Conservation (phyloP, 2,797 vertebrate genomes). For the Intellagama lesueurii region DNA sequence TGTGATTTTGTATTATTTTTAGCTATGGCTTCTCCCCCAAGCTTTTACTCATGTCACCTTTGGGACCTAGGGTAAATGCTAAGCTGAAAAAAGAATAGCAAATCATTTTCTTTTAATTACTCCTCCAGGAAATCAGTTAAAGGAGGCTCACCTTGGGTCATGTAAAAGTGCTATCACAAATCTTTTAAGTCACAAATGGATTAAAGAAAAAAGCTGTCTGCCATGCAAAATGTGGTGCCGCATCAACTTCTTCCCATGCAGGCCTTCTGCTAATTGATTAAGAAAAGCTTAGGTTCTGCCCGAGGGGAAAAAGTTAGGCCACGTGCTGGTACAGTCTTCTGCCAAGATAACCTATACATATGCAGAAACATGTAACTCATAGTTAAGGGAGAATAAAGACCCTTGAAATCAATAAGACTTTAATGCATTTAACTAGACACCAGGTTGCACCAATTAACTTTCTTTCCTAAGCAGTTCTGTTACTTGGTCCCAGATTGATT, state of each 20-base stretch:
- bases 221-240: constrained; percentile 49
- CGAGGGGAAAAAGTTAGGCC: background rate
- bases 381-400: background rate
- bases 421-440: background rate
- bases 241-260: constrained; percentile 47
- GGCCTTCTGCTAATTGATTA: constrained; percentile 62
- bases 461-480: background rate
- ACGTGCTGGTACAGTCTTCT: background rate
- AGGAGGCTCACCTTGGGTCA: constrained; percentile 64
- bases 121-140: constrained; percentile 74
- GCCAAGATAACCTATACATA: background rate
- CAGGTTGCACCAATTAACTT: background rate
- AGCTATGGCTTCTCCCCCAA: constrained; percentile 53
- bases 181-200: constrained; percentile 64
- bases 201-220: constrained; percentile 41
- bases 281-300: constrained; percentile 35
- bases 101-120: constrained; percentile 77
- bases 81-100: constrained; percentile 68
- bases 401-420: background rate
- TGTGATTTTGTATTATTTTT: constrained; percentile 66
- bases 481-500: background rate
- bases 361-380: background rate
- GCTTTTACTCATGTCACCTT: constrained; percentile 70
- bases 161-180: constrained; percentile 72
- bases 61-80: constrained; percentile 68